Conservation (phyloP, 2,888 invertebrate species). For the Cheilosia urbana region DNA sequence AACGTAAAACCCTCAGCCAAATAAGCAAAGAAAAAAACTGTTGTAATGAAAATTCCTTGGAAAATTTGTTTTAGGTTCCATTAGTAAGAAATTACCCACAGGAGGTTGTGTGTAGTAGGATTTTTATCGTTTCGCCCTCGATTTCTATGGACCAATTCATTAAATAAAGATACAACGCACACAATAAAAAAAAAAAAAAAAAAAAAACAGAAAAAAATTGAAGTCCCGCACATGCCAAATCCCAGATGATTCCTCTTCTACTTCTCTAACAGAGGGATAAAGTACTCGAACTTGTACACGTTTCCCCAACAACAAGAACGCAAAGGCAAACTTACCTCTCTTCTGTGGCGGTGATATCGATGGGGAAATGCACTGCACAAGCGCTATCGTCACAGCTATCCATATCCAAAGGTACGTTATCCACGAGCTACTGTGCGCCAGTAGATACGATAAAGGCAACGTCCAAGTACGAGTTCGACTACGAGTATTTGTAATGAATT, state of each 20-base stretch:
- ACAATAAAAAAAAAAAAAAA: neutral
- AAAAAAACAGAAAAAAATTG: neutral
- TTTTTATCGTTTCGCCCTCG: slow-evolving; percentile 11
- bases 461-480: slow-evolving; percentile 49
- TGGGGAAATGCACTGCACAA: slow-evolving; percentile 82
- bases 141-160: slow-evolving; percentile 14
- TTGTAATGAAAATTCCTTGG: slow-evolving; percentile 14
- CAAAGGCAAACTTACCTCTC: slow-evolving; percentile 80
- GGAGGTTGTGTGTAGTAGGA: neutral
- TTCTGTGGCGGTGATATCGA: slow-evolving; percentile 83
- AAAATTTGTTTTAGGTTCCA: slow-evolving; percentile 16
- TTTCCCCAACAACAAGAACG: slow-evolving; percentile 6
- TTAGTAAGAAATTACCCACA: slow-evolving; percentile 5
- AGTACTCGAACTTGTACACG: neutral
- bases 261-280: neutral
- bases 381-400: slow-evolving; percentile 79
- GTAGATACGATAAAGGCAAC: slow-evolving; percentile 56
- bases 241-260: neutral
- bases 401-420: slow-evolving; percentile 79
- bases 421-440: slow-evolving; percentile 76
- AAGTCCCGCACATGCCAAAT: neutral
- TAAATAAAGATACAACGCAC: slow-evolving; percentile 27
- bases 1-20: slow-evolving; percentile 12
- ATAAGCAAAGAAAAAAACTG: neutral
- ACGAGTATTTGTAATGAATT: slow-evolving; percentile 40